Conservation (phyloP, 2,888 invertebrate genomes). For the Cantharis flavilabris region DNA sequence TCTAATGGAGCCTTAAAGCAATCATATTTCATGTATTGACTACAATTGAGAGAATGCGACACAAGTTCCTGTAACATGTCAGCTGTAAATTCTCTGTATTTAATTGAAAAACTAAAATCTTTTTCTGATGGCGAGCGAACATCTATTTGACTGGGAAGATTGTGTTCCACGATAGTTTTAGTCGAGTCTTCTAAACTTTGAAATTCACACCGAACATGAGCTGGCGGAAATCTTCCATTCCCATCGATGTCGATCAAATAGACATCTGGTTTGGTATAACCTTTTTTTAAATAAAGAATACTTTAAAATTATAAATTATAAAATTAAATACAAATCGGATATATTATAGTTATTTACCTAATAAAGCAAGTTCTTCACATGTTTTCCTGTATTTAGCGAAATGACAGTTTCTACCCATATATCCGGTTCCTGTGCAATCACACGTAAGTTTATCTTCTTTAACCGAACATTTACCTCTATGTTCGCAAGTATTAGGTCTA, state of each 20-base stretch:
- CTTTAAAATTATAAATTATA: background rate
- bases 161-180: constrained; percentile 89
- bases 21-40: constrained; percentile 88
- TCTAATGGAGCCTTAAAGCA: constrained; percentile 88
- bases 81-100: constrained; percentile 85
- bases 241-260: constrained; percentile 94
- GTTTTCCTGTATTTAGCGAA: constrained; percentile 90
- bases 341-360: constrained; percentile 56
- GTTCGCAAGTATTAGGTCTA: constrained; percentile 89
- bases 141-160: constrained; percentile 87
- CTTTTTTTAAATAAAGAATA: constrained; percentile 40
- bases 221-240: constrained; percentile 89
- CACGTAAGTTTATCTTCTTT: constrained; percentile 86
- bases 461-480: constrained; percentile 88
- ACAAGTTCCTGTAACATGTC: constrained; percentile 91
- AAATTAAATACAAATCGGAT: background rate
- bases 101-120: constrained; percentile 84
- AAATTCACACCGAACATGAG: constrained; percentile 90
- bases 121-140: constrained; percentile 78
- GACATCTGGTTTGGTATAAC: constrained; percentile 87
- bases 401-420: constrained; percentile 92
- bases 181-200: constrained; percentile 83
- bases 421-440: constrained; percentile 88
- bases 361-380: constrained; percentile 87
- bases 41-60: constrained; percentile 86